phyloP scores from a whole-genome alignment of 1,140 invertebrate species.

The Camponotus vicinus region DNA sequence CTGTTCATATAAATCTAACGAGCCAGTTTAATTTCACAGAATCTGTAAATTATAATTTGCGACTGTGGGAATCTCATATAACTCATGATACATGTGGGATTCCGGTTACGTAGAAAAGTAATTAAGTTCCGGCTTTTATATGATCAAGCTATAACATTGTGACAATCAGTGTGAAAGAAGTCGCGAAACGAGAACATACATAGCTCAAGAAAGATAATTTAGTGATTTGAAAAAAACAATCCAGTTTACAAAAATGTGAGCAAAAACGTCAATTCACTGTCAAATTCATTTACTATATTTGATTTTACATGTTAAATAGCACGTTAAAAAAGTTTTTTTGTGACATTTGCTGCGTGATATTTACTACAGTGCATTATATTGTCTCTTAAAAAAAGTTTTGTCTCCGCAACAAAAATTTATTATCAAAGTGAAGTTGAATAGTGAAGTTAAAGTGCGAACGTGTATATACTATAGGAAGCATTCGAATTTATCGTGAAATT shows the following conservation, averaged over 20 bases:
- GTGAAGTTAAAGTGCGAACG: not conserved
- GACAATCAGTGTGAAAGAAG: constrained; percentile 14
- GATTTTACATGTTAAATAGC: constrained; percentile 1
- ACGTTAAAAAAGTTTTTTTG: not conserved
- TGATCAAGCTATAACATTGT: not conserved
- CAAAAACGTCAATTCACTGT: not conserved
- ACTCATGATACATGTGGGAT: not conserved
- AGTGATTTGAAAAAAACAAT: not conserved
- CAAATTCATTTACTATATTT: not conserved
- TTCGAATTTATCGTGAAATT: not conserved
- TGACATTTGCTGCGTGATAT: too few species aligned
- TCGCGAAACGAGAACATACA: not conserved
- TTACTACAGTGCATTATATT: not conserved
- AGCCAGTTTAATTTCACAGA: constrained; percentile 18
- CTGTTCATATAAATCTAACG: not conserved
- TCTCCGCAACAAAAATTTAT: constrained; percentile 7
- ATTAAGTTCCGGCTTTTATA: constrained; percentile 46
- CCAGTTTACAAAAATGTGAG: constrained; percentile 33
- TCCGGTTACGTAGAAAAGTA: constrained; percentile 11
- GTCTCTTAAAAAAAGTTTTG: not conserved
- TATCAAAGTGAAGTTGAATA: constrained; percentile 14
- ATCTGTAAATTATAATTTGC: not conserved
- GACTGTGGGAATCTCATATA: not conserved
- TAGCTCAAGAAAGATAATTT: not conserved
- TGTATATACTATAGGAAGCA: not conserved